A percentile compares a stretch with the other conserved stretches of the same genome.
These are phyloP conservation scores for Virgularia gustaviana DNA, from an alignment of 92 coral and sea anemone species.

Conservation along the genomic window DNA sequence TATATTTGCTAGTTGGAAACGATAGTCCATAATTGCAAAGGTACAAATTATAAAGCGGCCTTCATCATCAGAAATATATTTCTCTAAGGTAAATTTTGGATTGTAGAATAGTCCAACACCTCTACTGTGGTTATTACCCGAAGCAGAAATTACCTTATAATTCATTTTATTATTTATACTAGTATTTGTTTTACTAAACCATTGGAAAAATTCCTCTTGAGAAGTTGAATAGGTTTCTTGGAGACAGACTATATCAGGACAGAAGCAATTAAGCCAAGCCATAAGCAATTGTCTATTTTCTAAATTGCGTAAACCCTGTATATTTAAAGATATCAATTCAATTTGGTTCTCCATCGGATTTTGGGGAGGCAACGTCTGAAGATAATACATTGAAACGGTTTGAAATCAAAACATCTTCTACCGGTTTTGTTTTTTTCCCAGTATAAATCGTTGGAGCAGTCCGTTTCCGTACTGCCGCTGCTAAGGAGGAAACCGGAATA, in stretches of 20 bases:
- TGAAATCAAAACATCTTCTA: no score
- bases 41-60: no score
- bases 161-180: no score
- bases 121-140: conserved; percentile 5
- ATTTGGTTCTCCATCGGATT: no score
- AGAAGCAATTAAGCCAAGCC: conserved; percentile 24
- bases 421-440: no score
- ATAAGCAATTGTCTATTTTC: neutral
- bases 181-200: neutral
- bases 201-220: neutral
- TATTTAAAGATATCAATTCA: neutral
- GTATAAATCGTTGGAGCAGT: no score
- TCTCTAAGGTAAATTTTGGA: neutral
- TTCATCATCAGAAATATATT: neutral
- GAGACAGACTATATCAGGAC: conserved; percentile 17
- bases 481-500: no score
- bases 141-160: neutral
- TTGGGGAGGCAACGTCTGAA: no score
- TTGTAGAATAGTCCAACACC: conserved; percentile 15
- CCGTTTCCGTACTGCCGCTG: no score
- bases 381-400: no score
- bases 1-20: neutral
- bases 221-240: conserved; percentile 33
- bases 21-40: neutral
- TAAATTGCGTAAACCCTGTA: conserved; percentile 3